phyloP scores from a whole-genome alignment of 1,140 invertebrate genomes.

The Drosophila littoralis region DNA sequence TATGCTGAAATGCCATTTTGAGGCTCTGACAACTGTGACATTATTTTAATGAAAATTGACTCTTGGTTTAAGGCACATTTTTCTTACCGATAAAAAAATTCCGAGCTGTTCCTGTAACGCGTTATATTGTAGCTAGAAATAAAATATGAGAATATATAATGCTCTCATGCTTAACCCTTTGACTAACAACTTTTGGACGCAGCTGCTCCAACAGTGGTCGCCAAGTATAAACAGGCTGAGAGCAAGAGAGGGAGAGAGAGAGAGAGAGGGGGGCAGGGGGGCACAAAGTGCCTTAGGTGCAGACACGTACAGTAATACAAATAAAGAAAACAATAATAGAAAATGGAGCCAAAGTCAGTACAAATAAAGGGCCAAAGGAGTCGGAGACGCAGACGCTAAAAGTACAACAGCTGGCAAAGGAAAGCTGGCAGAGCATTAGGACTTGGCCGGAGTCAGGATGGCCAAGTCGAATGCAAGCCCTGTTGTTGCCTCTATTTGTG shows the following conservation, averaged over 20 bases:
- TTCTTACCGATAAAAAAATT: constrained; percentile 11
- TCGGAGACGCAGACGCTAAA: constrained; percentile 9
- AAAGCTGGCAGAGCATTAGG: constrained; percentile 50
- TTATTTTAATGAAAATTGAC: constrained; percentile 78
- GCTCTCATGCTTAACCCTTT: constrained; percentile 29
- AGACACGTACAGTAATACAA: constrained; percentile 81
- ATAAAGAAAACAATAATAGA: constrained; percentile 83
- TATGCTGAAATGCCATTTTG: constrained; percentile 42
- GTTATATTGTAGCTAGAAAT: neutral
- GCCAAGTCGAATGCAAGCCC: neutral
- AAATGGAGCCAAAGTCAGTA: constrained; percentile 67
- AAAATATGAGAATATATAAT: constrained; percentile 11
- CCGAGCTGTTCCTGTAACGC: constrained; percentile 10
- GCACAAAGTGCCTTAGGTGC: constrained; percentile 73
- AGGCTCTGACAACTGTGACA: constrained; percentile 54
- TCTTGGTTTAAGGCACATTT: constrained; percentile 47
- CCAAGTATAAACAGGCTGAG: constrained; percentile 40
- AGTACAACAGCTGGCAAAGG: constrained; percentile 61
- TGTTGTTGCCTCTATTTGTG: constrained; percentile 4
- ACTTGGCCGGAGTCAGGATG: constrained; percentile 11
- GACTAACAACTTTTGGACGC: constrained; percentile 46
- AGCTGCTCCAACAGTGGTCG: constrained; percentile 56
- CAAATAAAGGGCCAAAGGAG: constrained; percentile 45
- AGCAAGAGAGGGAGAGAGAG: constrained; percentile 25
- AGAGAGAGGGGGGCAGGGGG: neutral